Conservation (phyloP, 2,797 vertebrate species). For the Sparidentex hasta region DNA sequence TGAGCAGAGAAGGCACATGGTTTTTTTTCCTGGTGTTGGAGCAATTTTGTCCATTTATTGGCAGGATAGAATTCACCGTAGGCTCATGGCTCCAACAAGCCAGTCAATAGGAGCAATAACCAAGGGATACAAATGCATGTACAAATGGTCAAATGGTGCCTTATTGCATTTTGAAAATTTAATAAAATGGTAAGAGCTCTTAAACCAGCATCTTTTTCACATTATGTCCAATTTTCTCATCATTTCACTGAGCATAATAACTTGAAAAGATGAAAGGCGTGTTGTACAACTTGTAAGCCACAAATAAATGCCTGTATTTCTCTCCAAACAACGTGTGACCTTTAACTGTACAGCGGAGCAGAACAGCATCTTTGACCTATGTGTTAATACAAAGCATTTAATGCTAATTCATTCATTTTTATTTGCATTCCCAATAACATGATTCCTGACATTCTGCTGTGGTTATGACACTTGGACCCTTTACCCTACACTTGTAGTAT, state of each 20-base stretch:
- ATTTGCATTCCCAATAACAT: slow-evolving; percentile 5
- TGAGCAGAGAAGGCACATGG: slow-evolving; percentile 36
- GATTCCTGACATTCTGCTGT: not conserved
- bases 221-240: slow-evolving; percentile 6
- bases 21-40: slow-evolving; percentile 17
- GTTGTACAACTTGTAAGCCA: not conserved
- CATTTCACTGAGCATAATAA: not conserved
- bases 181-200: slow-evolving; percentile 7
- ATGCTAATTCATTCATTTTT: not conserved
- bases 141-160: slow-evolving; percentile 31
- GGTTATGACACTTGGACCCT: not conserved
- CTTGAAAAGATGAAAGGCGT: not conserved
- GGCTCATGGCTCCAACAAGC: slow-evolving; percentile 14
- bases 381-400: not conserved
- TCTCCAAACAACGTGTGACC: not conserved
- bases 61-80: slow-evolving; percentile 6
- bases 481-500: not conserved
- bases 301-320: slow-evolving; percentile 3
- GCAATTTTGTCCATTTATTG: slow-evolving; percentile 54
- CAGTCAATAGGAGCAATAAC: slow-evolving; percentile 36
- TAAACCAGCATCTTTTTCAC: not conserved
- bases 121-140: slow-evolving; percentile 28
- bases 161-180: slow-evolving; percentile 25
- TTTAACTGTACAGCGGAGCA: not conserved
- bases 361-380: not conserved